A percentile compares a stretch with the other conserved stretches of the same genome.
Evolutionary conservation across 2,797 vertebrate species (phyloP).

Genomic region (Dendrocincla tyrannina): DNA sequence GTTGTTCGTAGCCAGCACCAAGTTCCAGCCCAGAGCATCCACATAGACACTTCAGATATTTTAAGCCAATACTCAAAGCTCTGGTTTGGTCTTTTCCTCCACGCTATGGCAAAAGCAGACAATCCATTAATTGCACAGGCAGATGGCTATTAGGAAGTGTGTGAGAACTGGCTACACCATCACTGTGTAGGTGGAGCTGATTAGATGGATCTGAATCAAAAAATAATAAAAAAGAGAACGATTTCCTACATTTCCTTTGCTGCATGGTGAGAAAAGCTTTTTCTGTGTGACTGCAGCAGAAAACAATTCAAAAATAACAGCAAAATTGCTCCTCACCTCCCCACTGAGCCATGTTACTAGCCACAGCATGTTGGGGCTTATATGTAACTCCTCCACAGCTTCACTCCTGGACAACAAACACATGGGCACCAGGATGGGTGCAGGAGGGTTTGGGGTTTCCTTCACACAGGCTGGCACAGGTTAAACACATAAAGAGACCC

Average conservation of each 20-base stretch:
- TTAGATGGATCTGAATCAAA: slow-evolving; percentile 44
- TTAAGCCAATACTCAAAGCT: slow-evolving; percentile 9
- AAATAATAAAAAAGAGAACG: not conserved
- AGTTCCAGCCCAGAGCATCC: not conserved
- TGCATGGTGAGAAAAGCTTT: slow-evolving; percentile 43
- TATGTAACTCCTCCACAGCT: not conserved
- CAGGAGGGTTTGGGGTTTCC: not conserved
- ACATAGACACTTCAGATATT: slow-evolving; percentile 17
- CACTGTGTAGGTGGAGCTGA: slow-evolving; percentile 63
- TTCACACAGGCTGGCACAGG: not conserved
- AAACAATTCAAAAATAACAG: slow-evolving; percentile 58
- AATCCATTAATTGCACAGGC: slow-evolving; percentile 21
- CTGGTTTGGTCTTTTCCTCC: not conserved
- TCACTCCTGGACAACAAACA: not conserved
- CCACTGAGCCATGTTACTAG: not conserved
- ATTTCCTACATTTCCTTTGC: slow-evolving; percentile 35
- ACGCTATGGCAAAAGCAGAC: not conserved
- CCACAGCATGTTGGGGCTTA: not conserved
- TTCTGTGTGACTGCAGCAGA: not conserved
- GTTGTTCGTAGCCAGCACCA: not conserved
- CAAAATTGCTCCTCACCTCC: slow-evolving; percentile 45
- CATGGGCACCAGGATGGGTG: accelerated
- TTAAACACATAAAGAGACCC: not conserved
- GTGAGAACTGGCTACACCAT: slow-evolving; percentile 24
- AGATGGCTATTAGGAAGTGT: slow-evolving; percentile 47